phyloP scores from a whole-genome alignment of 2,113 vertebrate genomes.

The Pantherophis guttatus region DNA sequence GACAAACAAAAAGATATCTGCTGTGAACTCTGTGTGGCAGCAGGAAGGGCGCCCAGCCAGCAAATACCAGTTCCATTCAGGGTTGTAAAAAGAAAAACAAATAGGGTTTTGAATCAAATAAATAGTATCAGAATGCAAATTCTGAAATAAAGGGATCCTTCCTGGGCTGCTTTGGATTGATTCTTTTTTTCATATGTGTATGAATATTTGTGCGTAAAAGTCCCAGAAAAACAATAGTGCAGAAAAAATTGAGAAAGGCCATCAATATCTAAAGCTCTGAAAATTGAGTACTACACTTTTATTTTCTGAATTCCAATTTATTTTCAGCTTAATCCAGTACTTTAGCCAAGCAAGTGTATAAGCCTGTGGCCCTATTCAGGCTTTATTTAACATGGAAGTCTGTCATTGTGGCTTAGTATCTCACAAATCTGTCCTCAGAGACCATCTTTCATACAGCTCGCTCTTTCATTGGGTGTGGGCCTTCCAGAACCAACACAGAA shows the following conservation, averaged over 20 bases:
- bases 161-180: neutral
- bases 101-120: neutral
- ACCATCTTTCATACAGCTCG: neutral
- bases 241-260: neutral
- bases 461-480: neutral
- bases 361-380: neutral
- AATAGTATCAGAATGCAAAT: neutral
- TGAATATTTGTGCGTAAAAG: neutral
- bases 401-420: neutral
- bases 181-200: neutral
- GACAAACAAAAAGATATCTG: no score
- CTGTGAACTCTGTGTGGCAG: no score
- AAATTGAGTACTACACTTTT: neutral
- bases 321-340: neutral
- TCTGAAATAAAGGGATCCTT: neutral
- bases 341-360: neutral
- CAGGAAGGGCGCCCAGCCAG: no score
- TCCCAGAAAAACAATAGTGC: neutral
- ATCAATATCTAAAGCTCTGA: neutral
- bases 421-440: neutral
- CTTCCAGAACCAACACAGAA: neutral
- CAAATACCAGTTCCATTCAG: no score
- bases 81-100: no score
- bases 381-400: neutral
- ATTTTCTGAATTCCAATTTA: neutral